Conservation (phyloP, 92 coral and sea anemone species). For the Umimayanthus chanpuru region DNA sequence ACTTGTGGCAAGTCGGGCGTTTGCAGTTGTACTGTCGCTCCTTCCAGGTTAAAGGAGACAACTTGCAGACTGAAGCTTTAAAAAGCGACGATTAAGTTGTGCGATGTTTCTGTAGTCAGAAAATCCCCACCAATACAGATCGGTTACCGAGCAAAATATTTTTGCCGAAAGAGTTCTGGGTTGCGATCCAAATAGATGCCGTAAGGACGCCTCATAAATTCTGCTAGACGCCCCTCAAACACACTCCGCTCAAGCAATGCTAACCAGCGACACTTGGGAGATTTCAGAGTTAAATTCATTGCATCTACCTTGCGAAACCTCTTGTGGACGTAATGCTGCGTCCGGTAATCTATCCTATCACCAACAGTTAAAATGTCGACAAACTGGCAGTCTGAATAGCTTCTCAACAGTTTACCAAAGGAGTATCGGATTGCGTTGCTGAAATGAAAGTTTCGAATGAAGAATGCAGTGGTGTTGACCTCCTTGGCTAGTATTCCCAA, state of each 20-base stretch:
- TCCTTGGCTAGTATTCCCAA: constrained; percentile 59
- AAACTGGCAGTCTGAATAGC: constrained; percentile 21
- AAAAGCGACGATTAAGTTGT: neutral
- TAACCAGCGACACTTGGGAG: constrained; percentile 21
- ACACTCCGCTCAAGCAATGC: neutral
- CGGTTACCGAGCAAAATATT: neutral
- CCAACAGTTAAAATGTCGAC: constrained; percentile 5
- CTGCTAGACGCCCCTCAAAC: constrained; percentile 16
- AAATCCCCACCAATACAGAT: no score
- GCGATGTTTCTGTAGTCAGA: neutral
- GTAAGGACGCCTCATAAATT: neutral
- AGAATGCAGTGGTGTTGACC: constrained; percentile 41
- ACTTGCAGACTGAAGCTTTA: neutral
- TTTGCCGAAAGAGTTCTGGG: constrained; percentile 17
- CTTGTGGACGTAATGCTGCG: constrained; percentile 11
- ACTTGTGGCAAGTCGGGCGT: no score
- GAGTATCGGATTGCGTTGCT: constrained; percentile 44
- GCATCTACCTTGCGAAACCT: constrained; percentile 17
- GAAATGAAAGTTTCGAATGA: constrained; percentile 56
- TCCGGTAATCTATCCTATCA: constrained; percentile 16
- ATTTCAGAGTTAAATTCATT: constrained; percentile 8
- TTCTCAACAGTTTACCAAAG: constrained; percentile 9
- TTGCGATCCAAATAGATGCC: constrained; percentile 14
- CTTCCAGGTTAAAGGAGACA: neutral
- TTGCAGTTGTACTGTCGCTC: no score